Base-by-base conservation (phyloP, 2,888 invertebrate species). In the Cordylochernes scorpioides region DNA sequence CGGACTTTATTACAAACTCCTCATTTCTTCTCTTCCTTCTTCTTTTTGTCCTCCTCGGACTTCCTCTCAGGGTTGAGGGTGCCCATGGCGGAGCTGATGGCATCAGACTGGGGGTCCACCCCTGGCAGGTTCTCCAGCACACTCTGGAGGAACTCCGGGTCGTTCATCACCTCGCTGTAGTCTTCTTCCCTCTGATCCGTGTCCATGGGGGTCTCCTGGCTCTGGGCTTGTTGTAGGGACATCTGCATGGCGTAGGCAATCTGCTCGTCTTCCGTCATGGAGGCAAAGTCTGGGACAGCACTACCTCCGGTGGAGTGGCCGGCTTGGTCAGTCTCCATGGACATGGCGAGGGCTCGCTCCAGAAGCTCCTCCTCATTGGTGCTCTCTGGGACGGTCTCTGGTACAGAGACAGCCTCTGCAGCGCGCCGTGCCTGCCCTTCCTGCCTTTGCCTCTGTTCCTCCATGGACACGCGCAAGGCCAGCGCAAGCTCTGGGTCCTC, bases 171-270 rank as follows among this genome's bases (percentile, higher is more conserved):
- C 51, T 82, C 82, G 3, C 74, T 71, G 55, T 80, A 82, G 50
- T 86, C 84, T 24, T 58, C n/a, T n/a, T n/a, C n/a, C n/a, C n/a
- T n/a, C n/a, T n/a, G n/a, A 22, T 22, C 22, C 5, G 14, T 14
- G 14, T 22, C 22, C 22, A 22, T 22, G 12, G 22, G 22, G 2
- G 22, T 22, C 12, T 12, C 12, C 6, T 8, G 29, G 37, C 39
- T 34, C 39, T 40, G 41, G 17, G 44, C 38, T 55, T 75, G 74
- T 53, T 82, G 80, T 73, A 97, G 80, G n/a, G 94, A 94, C 82
- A 99, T 91, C 54, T 88, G 84, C 74, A 97, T 80, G 12, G 97
- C 97, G 50, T 88, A 80, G 27, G 88, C 91, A 48, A 99, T 86
- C 57, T 99, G 97, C 52, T 99, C 91, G 47, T 97, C 97, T 53